Evolutionary conservation across 2,888 invertebrate genomes (phyloP), one percentile per base, ranked within the genome.

Genomic region (Hirtodrosophila alboralis): DNA sequence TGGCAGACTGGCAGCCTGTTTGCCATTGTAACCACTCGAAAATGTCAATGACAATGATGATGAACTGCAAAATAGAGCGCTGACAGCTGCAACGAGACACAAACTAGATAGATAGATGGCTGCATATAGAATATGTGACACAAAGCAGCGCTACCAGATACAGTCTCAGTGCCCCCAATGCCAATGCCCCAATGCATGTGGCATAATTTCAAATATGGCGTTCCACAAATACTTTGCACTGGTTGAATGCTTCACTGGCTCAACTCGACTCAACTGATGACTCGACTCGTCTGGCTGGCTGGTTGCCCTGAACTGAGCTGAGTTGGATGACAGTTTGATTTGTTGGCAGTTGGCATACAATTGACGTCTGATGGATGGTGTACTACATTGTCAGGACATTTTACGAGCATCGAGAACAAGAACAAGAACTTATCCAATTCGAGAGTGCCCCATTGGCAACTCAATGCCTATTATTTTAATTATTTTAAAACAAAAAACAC

Each of bases 31-130:
- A 81, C 79, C 84, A 79, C 79, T 79, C 79, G 60, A 84, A 79
- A 79, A 77, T 75, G 79, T 77, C 83, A 84, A 75, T 84, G 81
- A 81, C 79, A 83, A 81, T 84, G 85, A 85, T 83, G 85, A 83
- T 85, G 85, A 83, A 85, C 84, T 79, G 85, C 76, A 85, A 83
- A 83, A 83, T 85, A 74, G 84, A 76, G 77, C 85, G 69, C 80
- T 83, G 81, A 83, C 81, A 83, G 85, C 81, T 83, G 80, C 84
- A 84, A 75, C 84, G 69, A 84, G 79, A 84, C 84, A 64, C 66
- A 41, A 62, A 61, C 69, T 80, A 69, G 62, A 66, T 77, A 52
- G 36, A 66, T 56, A 43, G 47, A 63, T 66, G 70, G 47, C 45
- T 56, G 59, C 44, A 59, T 75, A 67, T 60, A 68, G 66, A 58